Evolutionary conservation across 2,888 invertebrate genomes (phyloP), one percentile per base, ranked within the genome.

Genomic region (Rhamnusium bicolor): DNA sequence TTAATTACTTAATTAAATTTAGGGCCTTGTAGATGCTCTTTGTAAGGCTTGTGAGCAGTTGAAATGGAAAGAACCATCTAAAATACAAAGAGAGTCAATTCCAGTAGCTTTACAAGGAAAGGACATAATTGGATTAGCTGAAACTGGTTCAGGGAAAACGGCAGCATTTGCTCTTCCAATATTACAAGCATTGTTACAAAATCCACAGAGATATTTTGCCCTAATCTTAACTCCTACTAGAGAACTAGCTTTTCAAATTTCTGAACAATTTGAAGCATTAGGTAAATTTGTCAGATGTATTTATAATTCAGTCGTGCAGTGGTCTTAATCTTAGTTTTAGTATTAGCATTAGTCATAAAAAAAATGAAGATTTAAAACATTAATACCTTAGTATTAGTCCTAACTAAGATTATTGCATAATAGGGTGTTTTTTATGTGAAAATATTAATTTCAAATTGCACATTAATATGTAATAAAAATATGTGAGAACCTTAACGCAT

Each of bases 121-220:
- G 86, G 93, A 93, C 81, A 87, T 90, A 1, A 90, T 90, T 70
- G 90, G 92, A 0, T 86, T 93, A 68, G 91, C 92, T 82, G 98
- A 98, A 81, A 95, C 96, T 0, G 98, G 98, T 0, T 98, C 97
- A 0, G 98, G 98, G 1, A 99, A 99, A 90, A 99, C 99, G 0
- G 99, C 96, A 4, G 98, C 99, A 0, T 99, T 99, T 89, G 98
- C 98, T 0, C 87, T 99, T 73, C 99, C 99, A 0, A 98, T 99
- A 77, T 88, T 99, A 29, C 99, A 99, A 85, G 91, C 95, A 0
- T 89, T 99, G 14, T 88, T 99, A 51, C 95, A 97, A 80, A 94
- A 93, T 84, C 98, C 98, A 0, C 98, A 98, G 86, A 91, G 98
- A 86, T 94, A 98, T 85, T 99, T 97, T 89, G 97, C 97, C 0